A percentile compares a stretch with the other conserved stretches of the same genome.
phyloP scores from a whole-genome alignment of 2,888 invertebrate species.

The Volucella inanis region DNA sequence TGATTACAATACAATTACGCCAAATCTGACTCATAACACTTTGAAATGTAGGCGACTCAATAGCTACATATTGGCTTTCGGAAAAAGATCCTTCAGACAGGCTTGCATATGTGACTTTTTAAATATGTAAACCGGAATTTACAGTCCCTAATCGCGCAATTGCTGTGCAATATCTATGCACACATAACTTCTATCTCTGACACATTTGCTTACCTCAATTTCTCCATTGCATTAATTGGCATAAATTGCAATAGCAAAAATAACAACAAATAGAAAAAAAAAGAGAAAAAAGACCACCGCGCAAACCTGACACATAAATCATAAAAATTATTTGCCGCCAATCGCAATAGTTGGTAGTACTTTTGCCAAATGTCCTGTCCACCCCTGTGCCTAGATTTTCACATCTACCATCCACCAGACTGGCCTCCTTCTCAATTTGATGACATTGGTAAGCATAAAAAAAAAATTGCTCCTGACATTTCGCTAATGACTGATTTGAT shows the following conservation, averaged over 20 bases:
- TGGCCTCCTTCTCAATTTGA: slow-evolving; percentile 39
- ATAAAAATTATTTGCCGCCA: slow-evolving; percentile 34
- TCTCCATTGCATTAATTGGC: background rate
- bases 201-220: slow-evolving; percentile 23
- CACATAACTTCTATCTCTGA: background rate
- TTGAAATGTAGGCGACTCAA: too few species aligned
- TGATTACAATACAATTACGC: too few species aligned
- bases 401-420: background rate
- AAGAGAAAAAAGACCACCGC: background rate
- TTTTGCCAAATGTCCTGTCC: slow-evolving; percentile 5
- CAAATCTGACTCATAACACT: too few species aligned
- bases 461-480: slow-evolving; percentile 76
- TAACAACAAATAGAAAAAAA: too few species aligned
- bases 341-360: slow-evolving; percentile 26
- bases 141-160: too few species aligned
- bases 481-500: slow-evolving; percentile 78
- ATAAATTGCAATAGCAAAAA: background rate
- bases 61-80: too few species aligned
- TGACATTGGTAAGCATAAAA: slow-evolving; percentile 52
- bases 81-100: too few species aligned
- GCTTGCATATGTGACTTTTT: too few species aligned
- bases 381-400: background rate
- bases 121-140: too few species aligned
- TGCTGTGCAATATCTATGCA: too few species aligned
- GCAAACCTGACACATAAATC: slow-evolving; percentile 32